Conservation (phyloP, 2,113 vertebrate species). For the Gorsachius goisagi region DNA sequence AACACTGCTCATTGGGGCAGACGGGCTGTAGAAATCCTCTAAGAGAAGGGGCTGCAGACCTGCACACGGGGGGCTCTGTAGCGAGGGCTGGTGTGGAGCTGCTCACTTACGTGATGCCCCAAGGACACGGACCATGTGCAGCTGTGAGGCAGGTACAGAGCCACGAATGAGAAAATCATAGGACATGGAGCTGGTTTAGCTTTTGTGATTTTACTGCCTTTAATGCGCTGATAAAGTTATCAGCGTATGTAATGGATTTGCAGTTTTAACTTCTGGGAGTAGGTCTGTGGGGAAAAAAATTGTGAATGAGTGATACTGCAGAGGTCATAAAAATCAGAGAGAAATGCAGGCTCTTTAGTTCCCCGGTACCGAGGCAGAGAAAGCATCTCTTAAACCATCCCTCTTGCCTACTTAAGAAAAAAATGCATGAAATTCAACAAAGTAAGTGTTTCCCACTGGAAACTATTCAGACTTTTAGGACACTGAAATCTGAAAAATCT, state of each 20-base stretch:
- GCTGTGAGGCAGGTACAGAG: neutral
- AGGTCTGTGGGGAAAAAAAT: neutral
- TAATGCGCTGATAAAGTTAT: neutral
- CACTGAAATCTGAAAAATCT: neutral
- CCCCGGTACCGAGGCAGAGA: neutral
- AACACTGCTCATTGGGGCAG: neutral
- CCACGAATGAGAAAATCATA: neutral
- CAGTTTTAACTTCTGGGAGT: neutral
- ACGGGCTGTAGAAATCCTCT: neutral
- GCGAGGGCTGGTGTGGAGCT: neutral
- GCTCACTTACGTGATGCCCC: neutral
- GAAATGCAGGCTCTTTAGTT: neutral
- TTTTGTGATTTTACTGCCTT: neutral
- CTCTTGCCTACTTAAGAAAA: neutral
- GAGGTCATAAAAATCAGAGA: neutral
- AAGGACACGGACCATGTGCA: neutral
- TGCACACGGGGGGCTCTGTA: neutral
- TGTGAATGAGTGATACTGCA: rapidly evolving
- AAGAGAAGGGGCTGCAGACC: neutral
- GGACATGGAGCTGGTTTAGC: neutral
- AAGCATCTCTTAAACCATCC: neutral
- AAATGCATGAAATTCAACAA: neutral
- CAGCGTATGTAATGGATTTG: neutral
- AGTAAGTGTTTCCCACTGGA: neutral
- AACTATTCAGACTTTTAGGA: neutral